Percentiles rank a stretch among this genome's conserved stretches.
Conservation (phyloP, 1,140 invertebrate species). For the Sycophaga agraensis region DNA sequence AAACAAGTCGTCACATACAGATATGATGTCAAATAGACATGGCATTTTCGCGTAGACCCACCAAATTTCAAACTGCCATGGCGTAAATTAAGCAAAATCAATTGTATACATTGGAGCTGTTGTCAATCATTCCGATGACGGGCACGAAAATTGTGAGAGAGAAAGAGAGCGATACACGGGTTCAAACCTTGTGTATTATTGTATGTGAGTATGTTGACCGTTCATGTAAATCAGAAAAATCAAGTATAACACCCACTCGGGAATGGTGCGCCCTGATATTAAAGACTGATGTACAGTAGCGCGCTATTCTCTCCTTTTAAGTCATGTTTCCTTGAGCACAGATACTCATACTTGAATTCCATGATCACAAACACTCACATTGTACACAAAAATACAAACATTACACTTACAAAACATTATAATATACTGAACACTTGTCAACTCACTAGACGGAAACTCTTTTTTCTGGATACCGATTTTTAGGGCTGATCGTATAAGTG, state of each 20-base stretch:
- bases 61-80: conserved; percentile 51
- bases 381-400: background rate
- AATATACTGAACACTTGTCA: too few relatives aligned
- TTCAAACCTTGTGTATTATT: too few relatives aligned
- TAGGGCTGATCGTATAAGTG: background rate
- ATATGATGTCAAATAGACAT: conserved; percentile 19
- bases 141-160: conserved; percentile 6
- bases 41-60: conserved; percentile 33
- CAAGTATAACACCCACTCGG: conserved; percentile 45
- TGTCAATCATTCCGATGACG: too few relatives aligned
- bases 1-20: conserved; percentile 11
- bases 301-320: conserved; percentile 53
- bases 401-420: too few relatives aligned
- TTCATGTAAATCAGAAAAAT: conserved; percentile 36
- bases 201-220: background rate
- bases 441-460: conserved; percentile 7
- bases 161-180: background rate
- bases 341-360: background rate
- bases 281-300: conserved; percentile 60
- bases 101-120: too few relatives aligned
- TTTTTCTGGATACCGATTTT: conserved; percentile 20
- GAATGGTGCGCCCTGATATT: conserved; percentile 60
- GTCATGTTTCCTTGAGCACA: conserved; percentile 30
- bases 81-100: too few relatives aligned
- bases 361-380: conserved; percentile 24